Evolutionary conservation across 2,797 vertebrate genomes (phyloP).

Genomic region (Carcharodon carcharias): DNA sequence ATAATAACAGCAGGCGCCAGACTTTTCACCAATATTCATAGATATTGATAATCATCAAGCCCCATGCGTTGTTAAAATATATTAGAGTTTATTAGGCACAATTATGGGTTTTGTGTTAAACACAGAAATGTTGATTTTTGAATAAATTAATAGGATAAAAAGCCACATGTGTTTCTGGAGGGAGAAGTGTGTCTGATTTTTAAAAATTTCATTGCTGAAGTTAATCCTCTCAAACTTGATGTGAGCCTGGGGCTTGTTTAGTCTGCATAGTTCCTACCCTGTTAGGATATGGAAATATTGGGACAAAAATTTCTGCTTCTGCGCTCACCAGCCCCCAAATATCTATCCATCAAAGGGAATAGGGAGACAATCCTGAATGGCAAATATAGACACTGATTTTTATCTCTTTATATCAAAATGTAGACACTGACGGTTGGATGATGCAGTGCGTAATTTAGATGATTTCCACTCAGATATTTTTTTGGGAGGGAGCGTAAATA

Average conservation of each 20-base stretch:
- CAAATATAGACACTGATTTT: neutral
- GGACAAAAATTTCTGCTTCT: neutral
- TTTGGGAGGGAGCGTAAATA: neutral
- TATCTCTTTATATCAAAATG: neutral
- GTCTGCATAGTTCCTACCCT: too few relatives aligned
- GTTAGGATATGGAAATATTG: neutral
- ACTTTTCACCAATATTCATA: slow-evolving; percentile 6
- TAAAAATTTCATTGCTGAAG: neutral
- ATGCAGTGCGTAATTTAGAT: neutral
- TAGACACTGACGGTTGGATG: neutral
- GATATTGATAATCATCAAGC: neutral
- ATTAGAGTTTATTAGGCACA: neutral
- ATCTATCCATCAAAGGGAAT: neutral
- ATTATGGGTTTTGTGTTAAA: neutral
- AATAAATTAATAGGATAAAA: slow-evolving; percentile 3
- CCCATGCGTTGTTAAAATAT: neutral
- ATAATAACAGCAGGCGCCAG: neutral
- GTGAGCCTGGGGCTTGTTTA: neutral
- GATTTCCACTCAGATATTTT: neutral
- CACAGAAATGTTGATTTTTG: neutral
- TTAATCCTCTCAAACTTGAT: neutral
- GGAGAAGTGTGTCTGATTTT: too few relatives aligned
- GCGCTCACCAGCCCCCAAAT: neutral
- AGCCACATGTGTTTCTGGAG: neutral
- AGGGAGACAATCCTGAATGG: neutral